A percentile compares a stretch with the other conserved stretches of the same genome.
Evolutionary conservation across 2,888 invertebrate genomes (phyloP).

Genomic region (Lochmaea capreae): DNA sequence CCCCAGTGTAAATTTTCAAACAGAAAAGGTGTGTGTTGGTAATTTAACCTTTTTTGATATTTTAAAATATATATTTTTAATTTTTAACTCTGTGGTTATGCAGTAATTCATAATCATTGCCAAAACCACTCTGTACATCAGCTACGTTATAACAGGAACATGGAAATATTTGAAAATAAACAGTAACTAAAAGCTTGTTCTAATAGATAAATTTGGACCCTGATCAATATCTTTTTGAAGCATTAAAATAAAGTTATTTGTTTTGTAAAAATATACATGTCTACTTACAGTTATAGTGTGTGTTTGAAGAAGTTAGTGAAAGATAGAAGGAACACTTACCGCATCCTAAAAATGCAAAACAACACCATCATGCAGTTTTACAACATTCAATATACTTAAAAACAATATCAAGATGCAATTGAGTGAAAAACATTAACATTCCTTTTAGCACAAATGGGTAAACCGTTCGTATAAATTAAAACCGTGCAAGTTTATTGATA

Average conservation of each 20-base stretch:
- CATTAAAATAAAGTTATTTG: conserved; percentile 25
- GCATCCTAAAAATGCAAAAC: conserved; percentile 66
- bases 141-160: too few species aligned
- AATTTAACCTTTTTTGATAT: too few species aligned
- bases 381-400: conserved; percentile 51
- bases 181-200: too few species aligned
- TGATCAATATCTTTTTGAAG: conserved; percentile 1
- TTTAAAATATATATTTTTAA: too few species aligned
- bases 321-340: conserved; percentile 62
- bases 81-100: too few species aligned
- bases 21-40: too few species aligned
- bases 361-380: conserved; percentile 63
- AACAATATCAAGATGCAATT: conserved; percentile 36
- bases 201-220: too few species aligned
- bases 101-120: too few species aligned
- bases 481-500: too few species aligned
- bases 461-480: not conserved
- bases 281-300: conserved; percentile 58
- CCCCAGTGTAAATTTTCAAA: too few species aligned
- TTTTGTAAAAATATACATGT: conserved; percentile 50
- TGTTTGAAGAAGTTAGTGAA: conserved; percentile 44
- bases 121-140: too few species aligned
- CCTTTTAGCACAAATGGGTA: not conserved
- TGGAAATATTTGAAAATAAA: too few species aligned
- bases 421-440: not conserved